Conservation (phyloP, 2,888 invertebrate genomes). For the Epiblema foenella region DNA sequence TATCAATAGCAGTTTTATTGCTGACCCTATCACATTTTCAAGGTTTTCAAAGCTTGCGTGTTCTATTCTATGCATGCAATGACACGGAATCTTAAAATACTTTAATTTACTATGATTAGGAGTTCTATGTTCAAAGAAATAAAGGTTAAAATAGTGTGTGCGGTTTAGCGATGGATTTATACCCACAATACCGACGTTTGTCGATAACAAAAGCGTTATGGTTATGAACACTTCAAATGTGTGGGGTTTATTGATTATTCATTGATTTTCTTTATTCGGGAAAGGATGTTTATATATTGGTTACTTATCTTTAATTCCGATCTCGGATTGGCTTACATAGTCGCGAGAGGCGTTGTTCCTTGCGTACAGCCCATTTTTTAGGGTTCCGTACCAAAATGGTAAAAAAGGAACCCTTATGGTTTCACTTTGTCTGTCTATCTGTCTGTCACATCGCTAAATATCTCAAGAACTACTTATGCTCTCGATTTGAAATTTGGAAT, state of each 20-base stretch:
- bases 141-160: slow-evolving; percentile 3
- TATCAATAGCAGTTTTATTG: slow-evolving; percentile 33
- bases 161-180: slow-evolving; percentile 11
- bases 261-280: slow-evolving; percentile 12
- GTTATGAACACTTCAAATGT: slow-evolving; percentile 27
- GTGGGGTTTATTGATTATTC: slow-evolving; percentile 5
- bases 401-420: too few relatives aligned
- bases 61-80: slow-evolving; percentile 16
- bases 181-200: neutral
- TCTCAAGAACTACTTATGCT: too few relatives aligned
- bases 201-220: slow-evolving; percentile 28
- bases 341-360: too few relatives aligned
- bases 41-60: slow-evolving; percentile 38
- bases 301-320: too few relatives aligned
- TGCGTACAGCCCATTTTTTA: too few relatives aligned
- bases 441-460: too few relatives aligned
- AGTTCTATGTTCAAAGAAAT: slow-evolving; percentile 1
- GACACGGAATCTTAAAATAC: slow-evolving; percentile 22
- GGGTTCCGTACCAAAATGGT: too few relatives aligned
- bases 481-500: too few relatives aligned
- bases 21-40: slow-evolving; percentile 31
- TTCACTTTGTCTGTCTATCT: too few relatives aligned
- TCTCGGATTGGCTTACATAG: too few relatives aligned
- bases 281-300: too few relatives aligned
- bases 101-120: neutral